A percentile compares a stretch with the other conserved stretches of the same genome.
phyloP scores from a whole-genome alignment of 2,797 vertebrate species.

The Serranus cabrilla region DNA sequence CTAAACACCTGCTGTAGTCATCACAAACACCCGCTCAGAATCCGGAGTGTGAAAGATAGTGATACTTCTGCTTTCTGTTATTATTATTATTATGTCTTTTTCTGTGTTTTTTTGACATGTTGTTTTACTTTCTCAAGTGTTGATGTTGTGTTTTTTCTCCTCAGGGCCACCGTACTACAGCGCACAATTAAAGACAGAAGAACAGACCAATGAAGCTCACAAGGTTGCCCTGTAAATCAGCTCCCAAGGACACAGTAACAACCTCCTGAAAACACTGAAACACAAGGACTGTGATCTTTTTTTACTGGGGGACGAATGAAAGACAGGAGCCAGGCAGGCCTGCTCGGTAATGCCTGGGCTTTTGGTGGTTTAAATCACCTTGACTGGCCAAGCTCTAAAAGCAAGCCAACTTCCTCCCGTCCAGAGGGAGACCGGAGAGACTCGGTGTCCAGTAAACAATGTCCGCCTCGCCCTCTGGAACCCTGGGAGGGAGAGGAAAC shows the following conservation, averaged over 20 bases:
- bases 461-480: conserved; percentile 67
- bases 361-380: conserved; percentile 85
- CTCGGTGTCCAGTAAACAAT: conserved; percentile 72
- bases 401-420: conserved; percentile 69
- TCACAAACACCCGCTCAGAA: conserved; percentile 22
- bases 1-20: not conserved
- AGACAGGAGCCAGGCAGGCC: conserved; percentile 69
- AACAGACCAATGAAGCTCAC: conserved; percentile 67
- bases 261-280: conserved; percentile 74
- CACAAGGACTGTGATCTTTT: conserved; percentile 76
- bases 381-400: conserved; percentile 76
- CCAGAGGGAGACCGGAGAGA: conserved; percentile 70
- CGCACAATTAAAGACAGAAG: conserved; percentile 71
- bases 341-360: conserved; percentile 55
- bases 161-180: conserved; percentile 31
- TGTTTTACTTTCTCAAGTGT: conserved; percentile 8
- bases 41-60: not conserved
- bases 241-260: conserved; percentile 78
- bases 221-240: conserved; percentile 80
- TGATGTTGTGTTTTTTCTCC: conserved; percentile 28
- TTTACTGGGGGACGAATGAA: conserved; percentile 78
- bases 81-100: not conserved
- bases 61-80: not conserved
- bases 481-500: conserved; percentile 79
- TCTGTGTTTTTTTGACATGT: not conserved